A percentile compares a stretch with the other conserved stretches of the same genome.
Conservation (phyloP, 92 coral and sea anemone species). For the Epizoanthus illoricatus region DNA sequence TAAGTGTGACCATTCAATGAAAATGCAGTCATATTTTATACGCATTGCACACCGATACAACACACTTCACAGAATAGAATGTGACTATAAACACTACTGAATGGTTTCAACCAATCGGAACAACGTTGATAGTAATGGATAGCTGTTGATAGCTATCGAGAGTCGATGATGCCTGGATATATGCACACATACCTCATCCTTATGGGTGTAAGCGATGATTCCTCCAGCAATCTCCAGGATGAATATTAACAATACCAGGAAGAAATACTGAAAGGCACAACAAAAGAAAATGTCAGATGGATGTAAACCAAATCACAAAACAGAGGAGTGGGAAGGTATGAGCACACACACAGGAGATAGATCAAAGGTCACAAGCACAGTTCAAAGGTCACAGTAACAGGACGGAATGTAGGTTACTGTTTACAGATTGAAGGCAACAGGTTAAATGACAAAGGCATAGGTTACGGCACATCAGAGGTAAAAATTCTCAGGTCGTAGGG, state of each 20-base stretch:
- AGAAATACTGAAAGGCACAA: slow-evolving; percentile 66
- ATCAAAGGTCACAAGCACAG: background rate
- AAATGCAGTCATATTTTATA: background rate
- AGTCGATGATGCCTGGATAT: no score
- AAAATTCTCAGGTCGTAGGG: no score
- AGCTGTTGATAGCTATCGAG: no score
- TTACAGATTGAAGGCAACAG: no score
- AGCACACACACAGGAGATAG: background rate
- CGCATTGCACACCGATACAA: no score
- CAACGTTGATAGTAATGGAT: no score
- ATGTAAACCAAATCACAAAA: background rate
- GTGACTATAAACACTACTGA: no score
- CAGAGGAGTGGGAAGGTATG: background rate
- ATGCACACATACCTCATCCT: slow-evolving; percentile 65
- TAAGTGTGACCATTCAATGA: background rate
- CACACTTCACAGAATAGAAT: no score
- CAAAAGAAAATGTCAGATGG: background rate
- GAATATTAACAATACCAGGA: slow-evolving; percentile 84
- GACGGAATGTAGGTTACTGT: background rate
- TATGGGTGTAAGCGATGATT: slow-evolving; percentile 86
- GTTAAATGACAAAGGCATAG: no score
- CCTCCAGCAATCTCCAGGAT: slow-evolving; percentile 98
- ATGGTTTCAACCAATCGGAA: no score
- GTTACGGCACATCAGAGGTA: no score
- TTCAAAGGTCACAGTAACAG: background rate